Percentiles rank a stretch among this genome's conserved stretches.
phyloP scores from a whole-genome alignment of 2,113 vertebrate genomes.

The Pelobates fuscus region DNA sequence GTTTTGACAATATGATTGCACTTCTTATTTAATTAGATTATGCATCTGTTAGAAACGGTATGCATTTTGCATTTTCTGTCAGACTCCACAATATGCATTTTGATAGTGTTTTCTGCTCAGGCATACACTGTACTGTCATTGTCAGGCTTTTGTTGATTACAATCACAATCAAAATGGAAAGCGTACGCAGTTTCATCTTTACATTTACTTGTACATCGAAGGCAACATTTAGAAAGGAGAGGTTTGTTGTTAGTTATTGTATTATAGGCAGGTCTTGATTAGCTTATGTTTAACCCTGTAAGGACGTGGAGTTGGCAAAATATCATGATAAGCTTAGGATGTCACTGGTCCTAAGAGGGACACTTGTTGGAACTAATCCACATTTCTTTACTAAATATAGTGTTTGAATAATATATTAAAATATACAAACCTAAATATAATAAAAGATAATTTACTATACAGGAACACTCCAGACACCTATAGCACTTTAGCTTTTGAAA shows the following conservation, averaged over 20 bases:
- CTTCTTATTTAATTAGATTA: constrained; percentile 78
- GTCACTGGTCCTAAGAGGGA: too few relatives aligned
- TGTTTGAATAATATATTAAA: too few relatives aligned
- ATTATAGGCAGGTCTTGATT: too few relatives aligned
- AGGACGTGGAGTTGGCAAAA: too few relatives aligned
- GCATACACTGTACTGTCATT: constrained; percentile 14
- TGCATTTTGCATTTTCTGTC: constrained; percentile 68
- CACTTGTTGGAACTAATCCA: too few relatives aligned
- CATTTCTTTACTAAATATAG: too few relatives aligned
- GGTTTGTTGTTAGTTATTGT: neutral
- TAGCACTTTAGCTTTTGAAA: too few relatives aligned
- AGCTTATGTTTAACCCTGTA: too few relatives aligned
- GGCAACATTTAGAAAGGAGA: neutral
- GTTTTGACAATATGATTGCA: constrained; percentile 77
- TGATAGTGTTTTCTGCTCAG: constrained; percentile 59
- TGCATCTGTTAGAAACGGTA: constrained; percentile 71
- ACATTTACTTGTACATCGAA: neutral
- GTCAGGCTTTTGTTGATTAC: constrained; percentile 35
- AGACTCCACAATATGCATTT: constrained; percentile 63
- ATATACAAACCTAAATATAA: too few relatives aligned
- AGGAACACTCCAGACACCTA: too few relatives aligned
- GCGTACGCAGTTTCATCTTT: neutral
- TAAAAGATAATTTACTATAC: too few relatives aligned
- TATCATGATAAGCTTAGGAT: too few relatives aligned
- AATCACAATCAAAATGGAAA: constrained; percentile 22